Evolutionary conservation across 2,113 vertebrate species (phyloP).

Genomic region (Ictalurus furcatus): DNA sequence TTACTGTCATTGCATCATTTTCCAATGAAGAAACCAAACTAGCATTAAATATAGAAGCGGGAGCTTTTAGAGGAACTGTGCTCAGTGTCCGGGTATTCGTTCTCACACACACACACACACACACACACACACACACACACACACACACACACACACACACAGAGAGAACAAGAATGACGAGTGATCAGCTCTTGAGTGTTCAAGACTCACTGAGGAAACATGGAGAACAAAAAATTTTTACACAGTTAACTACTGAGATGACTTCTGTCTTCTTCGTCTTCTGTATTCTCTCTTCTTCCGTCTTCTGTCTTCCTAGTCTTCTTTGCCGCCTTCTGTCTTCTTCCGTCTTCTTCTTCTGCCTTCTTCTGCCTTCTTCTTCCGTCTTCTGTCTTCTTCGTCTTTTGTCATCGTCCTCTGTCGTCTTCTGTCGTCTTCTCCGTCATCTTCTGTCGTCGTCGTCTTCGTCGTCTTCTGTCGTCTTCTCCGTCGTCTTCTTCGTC

Average conservation of each 20-base stretch:
- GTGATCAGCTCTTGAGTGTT: background rate
- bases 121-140: background rate
- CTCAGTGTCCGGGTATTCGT: background rate
- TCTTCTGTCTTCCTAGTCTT: no score
- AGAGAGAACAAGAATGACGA: background rate
- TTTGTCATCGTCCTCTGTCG: no score
- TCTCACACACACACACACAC: background rate
- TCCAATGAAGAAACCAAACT: constrained; percentile 8
- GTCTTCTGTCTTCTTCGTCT: no score
- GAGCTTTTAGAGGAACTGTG: background rate
- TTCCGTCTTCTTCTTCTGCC: no score
- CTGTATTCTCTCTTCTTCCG: no score
- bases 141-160: background rate
- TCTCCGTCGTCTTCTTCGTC: no score
- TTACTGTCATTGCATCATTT: background rate
- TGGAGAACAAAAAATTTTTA: background rate
- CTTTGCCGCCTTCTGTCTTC: no score
- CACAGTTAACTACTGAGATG: background rate
- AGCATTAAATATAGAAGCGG: background rate
- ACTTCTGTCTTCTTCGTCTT: no score
- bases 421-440: no score
- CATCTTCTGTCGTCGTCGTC: no score
- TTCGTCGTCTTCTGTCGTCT: no score
- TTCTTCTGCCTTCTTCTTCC: no score
- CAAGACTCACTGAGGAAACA: background rate